Base-by-base conservation (phyloP, 2,113 vertebrate species). In the Uria lomvia region DNA sequence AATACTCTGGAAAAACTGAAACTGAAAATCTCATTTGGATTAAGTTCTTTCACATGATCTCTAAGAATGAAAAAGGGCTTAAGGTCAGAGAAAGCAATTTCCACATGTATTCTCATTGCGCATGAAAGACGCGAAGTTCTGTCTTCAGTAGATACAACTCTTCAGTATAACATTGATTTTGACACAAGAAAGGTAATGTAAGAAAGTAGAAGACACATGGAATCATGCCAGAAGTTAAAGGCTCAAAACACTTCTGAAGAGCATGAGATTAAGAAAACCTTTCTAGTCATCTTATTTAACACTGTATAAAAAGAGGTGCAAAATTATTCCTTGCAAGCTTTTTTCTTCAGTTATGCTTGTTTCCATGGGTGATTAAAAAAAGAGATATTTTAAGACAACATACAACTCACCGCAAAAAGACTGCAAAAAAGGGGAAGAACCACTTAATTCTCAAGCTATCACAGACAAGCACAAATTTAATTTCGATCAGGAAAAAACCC, bases 51-150 rank as follows among this genome's bases (percentile, higher is more conserved):
- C 58, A 71, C 13, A 32, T 53, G 29, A 87, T 67, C 73, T 94
- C 40, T 50, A 76, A 82, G 60, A 88, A 94, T 70, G 42, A 87
- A 65, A 85, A 94, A 95, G 60, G 15, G 60, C 67, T 91, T 82
- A 72, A 71, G 50, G 93, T 84, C 76, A 91, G 71, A 91, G 52
- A 90, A 83, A 91, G 80, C 59, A 87, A 90, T 96, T 95, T 87
- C 43, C 63, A 63, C 30, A 22, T 11, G 3, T 70, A 75, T 81
- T 86, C 94, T 80, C 52, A 52, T 14, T 75, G 80, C 70, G 50
- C 59, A 77, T 32, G 38, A 68, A 88, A 68, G 66, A 83, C 16
- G 8, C 12, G 32, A 74, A 62, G 15, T 30, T 92, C 76, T 66
- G 53, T 30, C 87, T 79, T 86, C 53, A 32, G 24, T 4, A 93